Evolutionary conservation across 2,888 invertebrate species (phyloP).

Genomic region (Scrobipalpa costella): DNA sequence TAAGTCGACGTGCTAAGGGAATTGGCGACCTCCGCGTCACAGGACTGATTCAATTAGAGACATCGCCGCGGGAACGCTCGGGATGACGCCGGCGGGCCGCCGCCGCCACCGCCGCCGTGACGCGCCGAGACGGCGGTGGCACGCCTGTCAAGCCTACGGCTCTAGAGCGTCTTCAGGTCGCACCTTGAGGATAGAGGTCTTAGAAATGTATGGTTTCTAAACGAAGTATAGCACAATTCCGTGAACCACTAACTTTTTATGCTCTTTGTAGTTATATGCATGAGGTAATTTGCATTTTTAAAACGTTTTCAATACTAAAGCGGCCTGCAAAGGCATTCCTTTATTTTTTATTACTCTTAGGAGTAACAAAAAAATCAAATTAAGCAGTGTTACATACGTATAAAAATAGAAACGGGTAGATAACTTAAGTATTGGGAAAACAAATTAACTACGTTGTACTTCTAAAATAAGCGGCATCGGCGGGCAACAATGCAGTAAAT

Average conservation of each 20-base stretch:
- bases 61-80: slow-evolving; percentile 52
- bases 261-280: too few species aligned
- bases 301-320: too few species aligned
- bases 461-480: background rate
- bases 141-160: slow-evolving; percentile 1
- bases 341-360: too few species aligned
- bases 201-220: too few species aligned
- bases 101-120: slow-evolving; percentile 2
- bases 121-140: slow-evolving; percentile 11
- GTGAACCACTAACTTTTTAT: too few species aligned
- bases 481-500: background rate
- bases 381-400: too few species aligned
- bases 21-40: slow-evolving; percentile 49
- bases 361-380: too few species aligned
- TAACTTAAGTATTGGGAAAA: background rate
- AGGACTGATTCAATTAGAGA: slow-evolving; percentile 70
- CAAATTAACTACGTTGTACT: background rate
- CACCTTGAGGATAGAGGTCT: background rate
- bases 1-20: slow-evolving; percentile 71
- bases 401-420: too few species aligned
- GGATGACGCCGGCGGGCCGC: slow-evolving; percentile 28
- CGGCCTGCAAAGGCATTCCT: too few species aligned
- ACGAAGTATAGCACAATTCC: too few species aligned
- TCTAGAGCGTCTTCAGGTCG: background rate
- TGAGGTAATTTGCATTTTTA: too few species aligned